Evolutionary conservation across 2,113 vertebrate species (phyloP).

Genomic region (Carassius carassius): DNA sequence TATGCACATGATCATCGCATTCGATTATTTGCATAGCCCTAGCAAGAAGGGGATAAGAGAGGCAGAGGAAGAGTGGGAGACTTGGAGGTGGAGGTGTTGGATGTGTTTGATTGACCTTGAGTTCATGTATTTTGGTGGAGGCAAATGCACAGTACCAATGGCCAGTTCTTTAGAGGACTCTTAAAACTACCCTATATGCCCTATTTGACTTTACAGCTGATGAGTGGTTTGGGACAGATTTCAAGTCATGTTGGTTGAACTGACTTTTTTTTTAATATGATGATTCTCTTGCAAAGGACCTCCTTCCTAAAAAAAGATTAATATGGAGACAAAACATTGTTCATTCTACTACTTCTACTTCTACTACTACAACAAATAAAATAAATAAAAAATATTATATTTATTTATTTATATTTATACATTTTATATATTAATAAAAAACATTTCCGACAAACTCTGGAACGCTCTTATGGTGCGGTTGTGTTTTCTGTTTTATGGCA

Average conservation of each 20-base stretch:
- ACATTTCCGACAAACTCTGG: background rate
- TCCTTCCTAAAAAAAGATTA: background rate
- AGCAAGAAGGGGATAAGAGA: slow-evolving; percentile 12
- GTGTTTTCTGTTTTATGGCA: background rate
- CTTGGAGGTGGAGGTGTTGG: background rate
- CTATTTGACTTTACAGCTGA: background rate
- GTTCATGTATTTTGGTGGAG: background rate
- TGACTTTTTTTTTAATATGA: background rate
- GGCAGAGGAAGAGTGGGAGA: slow-evolving; percentile 2
- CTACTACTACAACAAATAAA: background rate
- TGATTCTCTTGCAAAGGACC: background rate
- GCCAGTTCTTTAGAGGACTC: background rate
- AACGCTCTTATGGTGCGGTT: background rate
- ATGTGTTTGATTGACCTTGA: background rate
- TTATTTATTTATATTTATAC: background rate
- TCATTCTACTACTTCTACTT: background rate
- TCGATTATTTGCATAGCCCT: no score
- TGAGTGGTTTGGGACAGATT: background rate
- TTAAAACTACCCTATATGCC: background rate
- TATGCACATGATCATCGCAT: no score
- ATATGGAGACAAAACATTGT: background rate
- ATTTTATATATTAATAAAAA: no score
- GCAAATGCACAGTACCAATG: background rate
- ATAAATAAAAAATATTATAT: background rate
- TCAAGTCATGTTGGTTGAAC: background rate